phyloP scores from a whole-genome alignment of 2,113 vertebrate species.

The Agelaius tricolor region DNA sequence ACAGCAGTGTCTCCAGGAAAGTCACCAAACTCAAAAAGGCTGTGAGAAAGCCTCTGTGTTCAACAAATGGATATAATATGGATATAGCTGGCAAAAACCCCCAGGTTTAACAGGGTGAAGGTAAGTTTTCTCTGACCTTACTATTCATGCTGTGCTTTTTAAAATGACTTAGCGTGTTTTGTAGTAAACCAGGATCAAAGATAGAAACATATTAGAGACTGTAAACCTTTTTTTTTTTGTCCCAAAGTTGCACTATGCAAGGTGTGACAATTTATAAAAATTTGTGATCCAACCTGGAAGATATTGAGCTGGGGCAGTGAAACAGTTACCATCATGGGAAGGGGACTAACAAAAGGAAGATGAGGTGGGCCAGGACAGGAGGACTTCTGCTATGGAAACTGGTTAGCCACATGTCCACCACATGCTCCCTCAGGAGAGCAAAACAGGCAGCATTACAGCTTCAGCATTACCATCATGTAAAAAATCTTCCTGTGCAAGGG shows the following conservation, averaged over 20 bases:
- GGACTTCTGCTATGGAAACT: not conserved
- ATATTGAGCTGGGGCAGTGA: not conserved
- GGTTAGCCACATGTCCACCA: not conserved
- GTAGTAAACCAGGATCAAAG: not conserved
- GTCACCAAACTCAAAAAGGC: not conserved
- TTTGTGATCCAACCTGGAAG: not conserved
- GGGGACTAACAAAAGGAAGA: not conserved
- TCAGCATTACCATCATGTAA: not conserved
- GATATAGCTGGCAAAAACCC: not conserved
- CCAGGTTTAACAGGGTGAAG: not conserved
- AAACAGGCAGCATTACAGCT: fast-evolving
- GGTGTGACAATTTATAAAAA: not conserved
- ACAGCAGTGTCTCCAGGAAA: not conserved
- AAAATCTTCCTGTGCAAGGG: not conserved
- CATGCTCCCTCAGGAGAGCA: not conserved
- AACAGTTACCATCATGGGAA: not conserved
- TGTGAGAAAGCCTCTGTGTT: not conserved
- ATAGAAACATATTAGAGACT: not conserved
- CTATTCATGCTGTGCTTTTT: not conserved
- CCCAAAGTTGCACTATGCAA: not conserved
- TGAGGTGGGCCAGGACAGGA: not conserved
- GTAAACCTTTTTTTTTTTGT: not conserved
- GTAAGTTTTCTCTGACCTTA: not conserved
- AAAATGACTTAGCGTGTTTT: not conserved
- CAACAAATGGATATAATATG: not conserved